A percentile compares a stretch with the other conserved stretches of the same genome.
phyloP scores from a whole-genome alignment of 2,113 vertebrate genomes.

The Psittacara wagleri region DNA sequence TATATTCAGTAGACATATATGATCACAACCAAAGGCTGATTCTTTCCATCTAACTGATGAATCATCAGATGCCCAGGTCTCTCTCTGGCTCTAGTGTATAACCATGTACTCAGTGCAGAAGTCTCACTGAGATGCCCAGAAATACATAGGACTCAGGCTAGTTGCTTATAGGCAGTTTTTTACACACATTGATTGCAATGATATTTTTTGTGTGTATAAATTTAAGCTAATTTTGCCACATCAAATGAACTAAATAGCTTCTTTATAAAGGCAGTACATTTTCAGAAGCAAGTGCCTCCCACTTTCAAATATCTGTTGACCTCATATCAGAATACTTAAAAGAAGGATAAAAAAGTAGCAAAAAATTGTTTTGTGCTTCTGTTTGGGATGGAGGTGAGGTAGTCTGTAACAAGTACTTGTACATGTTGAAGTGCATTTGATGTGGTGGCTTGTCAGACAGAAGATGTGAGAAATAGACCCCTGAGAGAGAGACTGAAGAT shows the following conservation, averaged over 20 bases:
- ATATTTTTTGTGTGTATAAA: neutral
- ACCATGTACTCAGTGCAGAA: neutral
- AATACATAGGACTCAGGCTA: neutral
- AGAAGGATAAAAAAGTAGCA: neutral
- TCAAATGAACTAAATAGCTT: neutral
- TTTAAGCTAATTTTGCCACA: neutral
- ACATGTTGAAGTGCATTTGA: neutral
- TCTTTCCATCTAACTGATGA: neutral
- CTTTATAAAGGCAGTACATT: neutral
- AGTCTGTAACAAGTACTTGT: neutral
- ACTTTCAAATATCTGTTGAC: neutral
- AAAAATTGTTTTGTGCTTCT: neutral
- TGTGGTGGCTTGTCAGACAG: neutral
- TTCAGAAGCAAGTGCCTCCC: neutral
- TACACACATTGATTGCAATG: rapidly evolving
- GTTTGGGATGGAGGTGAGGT: neutral
- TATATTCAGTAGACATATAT: neutral
- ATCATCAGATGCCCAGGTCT: neutral
- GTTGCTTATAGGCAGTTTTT: neutral
- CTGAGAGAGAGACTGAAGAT: neutral
- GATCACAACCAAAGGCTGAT: neutral
- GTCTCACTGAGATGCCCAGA: neutral
- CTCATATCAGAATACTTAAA: neutral
- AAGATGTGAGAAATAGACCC: neutral
- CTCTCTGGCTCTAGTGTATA: neutral